These are phyloP conservation scores for Artemia franciscana DNA, from an alignment of 1,140 invertebrate species.

Conservation along the genomic window DNA sequence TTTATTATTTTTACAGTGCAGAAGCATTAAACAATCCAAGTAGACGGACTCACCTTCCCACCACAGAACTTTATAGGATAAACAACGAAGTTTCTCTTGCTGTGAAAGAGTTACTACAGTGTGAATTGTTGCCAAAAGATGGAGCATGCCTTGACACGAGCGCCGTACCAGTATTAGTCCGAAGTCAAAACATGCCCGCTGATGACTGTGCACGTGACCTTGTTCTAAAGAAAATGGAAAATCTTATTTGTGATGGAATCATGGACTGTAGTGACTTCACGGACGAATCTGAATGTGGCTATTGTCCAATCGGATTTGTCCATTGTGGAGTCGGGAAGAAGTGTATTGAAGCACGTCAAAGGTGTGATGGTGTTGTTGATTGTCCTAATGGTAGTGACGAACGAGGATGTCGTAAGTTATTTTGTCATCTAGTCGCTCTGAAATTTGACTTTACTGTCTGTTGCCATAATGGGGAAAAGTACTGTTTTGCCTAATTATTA, in stretches of 20 bases:
- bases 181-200: background rate
- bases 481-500: too few relatives aligned
- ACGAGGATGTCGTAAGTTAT: constrained; percentile 47
- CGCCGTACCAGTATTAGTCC: background rate
- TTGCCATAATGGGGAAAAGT: too few relatives aligned
- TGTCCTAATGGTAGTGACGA: constrained; percentile 69
- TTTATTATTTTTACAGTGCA: background rate
- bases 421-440: too few relatives aligned
- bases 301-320: constrained; percentile 35
- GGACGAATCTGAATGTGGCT: constrained; percentile 33
- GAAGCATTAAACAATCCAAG: background rate
- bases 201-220: constrained; percentile 39
- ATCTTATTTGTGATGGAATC: constrained; percentile 57
- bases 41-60: background rate
- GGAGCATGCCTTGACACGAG: background rate
- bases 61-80: background rate
- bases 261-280: constrained; percentile 59
- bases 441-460: too few relatives aligned
- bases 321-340: constrained; percentile 48
- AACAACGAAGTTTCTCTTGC: background rate
- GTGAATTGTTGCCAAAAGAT: constrained; percentile 36
- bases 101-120: constrained; percentile 31
- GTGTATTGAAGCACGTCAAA: constrained; percentile 40
- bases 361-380: constrained; percentile 55
- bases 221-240: constrained; percentile 36